A percentile compares a stretch with the other conserved stretches of the same genome.
Evolutionary conservation across 1,140 invertebrate species (phyloP).

Genomic region (Drosophila arawakana): DNA sequence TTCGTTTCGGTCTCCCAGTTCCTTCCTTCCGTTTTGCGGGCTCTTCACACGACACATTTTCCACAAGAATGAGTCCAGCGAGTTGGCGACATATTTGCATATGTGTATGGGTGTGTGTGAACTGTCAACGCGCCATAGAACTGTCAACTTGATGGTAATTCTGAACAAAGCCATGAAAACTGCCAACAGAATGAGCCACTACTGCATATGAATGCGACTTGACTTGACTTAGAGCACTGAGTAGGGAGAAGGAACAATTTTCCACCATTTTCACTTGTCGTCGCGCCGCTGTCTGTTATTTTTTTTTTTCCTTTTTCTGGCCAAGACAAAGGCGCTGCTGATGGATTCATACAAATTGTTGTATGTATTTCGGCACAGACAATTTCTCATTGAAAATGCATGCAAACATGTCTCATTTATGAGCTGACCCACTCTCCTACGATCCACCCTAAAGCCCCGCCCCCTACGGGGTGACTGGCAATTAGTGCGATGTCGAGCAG

Average conservation of each 20-base stretch:
- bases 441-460: background rate
- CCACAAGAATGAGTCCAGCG: conserved; percentile 77
- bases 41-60: conserved; percentile 70
- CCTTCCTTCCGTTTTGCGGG: conserved; percentile 79
- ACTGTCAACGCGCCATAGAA: conserved; percentile 84
- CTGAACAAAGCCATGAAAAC: conserved; percentile 77
- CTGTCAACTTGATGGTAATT: conserved; percentile 84
- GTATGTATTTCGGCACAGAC: conserved; percentile 65
- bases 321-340: conserved; percentile 68
- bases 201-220: conserved; percentile 18
- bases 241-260: background rate
- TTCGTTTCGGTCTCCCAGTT: conserved; percentile 29
- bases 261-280: conserved; percentile 53
- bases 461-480: conserved; percentile 43
- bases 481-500: conserved; percentile 60
- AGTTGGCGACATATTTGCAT: conserved; percentile 76
- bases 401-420: conserved; percentile 74
- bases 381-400: conserved; percentile 76
- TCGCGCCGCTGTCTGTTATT: conserved; percentile 44
- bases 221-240: background rate
- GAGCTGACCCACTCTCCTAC: conserved; percentile 31
- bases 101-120: conserved; percentile 62
- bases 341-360: conserved; percentile 81
- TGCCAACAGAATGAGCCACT: conserved; percentile 42
- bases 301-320: conserved; percentile 16